Evolutionary conservation across 2,888 invertebrate species (phyloP).

Genomic region (Atethmia centrago): DNA sequence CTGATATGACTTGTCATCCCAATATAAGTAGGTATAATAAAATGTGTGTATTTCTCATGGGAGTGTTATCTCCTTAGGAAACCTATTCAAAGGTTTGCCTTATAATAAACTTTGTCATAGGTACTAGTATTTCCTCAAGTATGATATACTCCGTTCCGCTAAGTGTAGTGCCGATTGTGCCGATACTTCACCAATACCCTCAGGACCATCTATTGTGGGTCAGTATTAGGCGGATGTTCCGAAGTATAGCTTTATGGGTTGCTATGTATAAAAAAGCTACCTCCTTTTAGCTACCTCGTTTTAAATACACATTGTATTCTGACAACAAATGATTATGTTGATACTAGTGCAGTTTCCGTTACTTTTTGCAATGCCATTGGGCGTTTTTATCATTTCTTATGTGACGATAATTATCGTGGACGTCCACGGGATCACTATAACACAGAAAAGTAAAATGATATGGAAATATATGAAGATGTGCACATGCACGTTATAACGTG

Average conservation of each 20-base stretch:
- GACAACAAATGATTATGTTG: not conserved
- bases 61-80: not conserved
- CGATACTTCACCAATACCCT: constrained; percentile 21
- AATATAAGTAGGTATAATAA: not conserved
- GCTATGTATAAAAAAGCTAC: not conserved
- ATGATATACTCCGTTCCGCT: not conserved
- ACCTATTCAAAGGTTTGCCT: not conserved
- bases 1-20: no score
- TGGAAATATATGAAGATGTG: not conserved
- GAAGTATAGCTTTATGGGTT: constrained; percentile 20
- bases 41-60: not conserved
- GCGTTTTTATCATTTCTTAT: not conserved
- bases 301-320: not conserved
- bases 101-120: not conserved
- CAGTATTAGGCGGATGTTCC: not conserved
- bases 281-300: not conserved
- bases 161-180: constrained; percentile 2
- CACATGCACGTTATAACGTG: not conserved
- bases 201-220: constrained; percentile 28
- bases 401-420: not conserved
- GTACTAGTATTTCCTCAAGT: not conserved
- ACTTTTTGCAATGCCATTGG: not conserved
- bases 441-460: not conserved
- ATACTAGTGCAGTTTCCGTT: not conserved
- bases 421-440: not conserved